Base-by-base conservation (phyloP, 2,888 invertebrate genomes). In the Tuberolachnus salignus region DNA sequence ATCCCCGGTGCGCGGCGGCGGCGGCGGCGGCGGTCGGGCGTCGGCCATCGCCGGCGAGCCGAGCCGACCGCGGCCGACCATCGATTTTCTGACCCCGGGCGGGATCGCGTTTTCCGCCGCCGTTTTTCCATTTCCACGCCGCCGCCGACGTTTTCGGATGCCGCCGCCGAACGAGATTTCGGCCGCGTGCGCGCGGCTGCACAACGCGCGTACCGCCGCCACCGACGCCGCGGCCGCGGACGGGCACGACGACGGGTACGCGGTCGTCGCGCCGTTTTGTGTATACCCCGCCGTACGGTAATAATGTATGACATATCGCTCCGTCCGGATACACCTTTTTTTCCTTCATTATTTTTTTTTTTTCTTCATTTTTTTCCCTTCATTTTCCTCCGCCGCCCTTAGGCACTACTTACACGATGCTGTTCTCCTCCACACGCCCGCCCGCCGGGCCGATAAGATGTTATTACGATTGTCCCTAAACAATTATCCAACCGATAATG, bases 31-130 rank as follows among this genome's bases (percentile, higher is more conserved):
- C 78, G 69, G 69, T 78, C 78, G 78, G 78, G 78, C 78, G 78
- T 69, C 78, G 78, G 78, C 78, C 67, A 46, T 44, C 57, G 75
- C 66, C 59, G 67, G 69, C 78, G 78, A 78, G 44, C 69, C n/a
- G 59, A 69, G 14, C 78, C 78, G 78, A 78, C 78, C 34, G 14
- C 49, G 69, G 42, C 78, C 78, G 78, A 78, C 61, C 69, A 78
- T 78, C 59, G 78, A 78, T 78, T 78, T 78, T 78, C 78, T 78
- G 78, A 69, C 78, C 78, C 78, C 78, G 78, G 67, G 49, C 63
- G 66, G 51, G 61, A 74, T 66, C 67, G 78, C 21, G 67, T 78
- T 78, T 78, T 59, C 67, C 67, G 53, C 61, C 74, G 42, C 66
- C 63, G 73, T 67, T 75, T 49, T 75, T 67, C 67, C 57, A 16